Evolutionary conservation across 2,888 invertebrate genomes (phyloP), one percentile per base, ranked within the genome.

Genomic region (Ametastegia equiseti): DNA sequence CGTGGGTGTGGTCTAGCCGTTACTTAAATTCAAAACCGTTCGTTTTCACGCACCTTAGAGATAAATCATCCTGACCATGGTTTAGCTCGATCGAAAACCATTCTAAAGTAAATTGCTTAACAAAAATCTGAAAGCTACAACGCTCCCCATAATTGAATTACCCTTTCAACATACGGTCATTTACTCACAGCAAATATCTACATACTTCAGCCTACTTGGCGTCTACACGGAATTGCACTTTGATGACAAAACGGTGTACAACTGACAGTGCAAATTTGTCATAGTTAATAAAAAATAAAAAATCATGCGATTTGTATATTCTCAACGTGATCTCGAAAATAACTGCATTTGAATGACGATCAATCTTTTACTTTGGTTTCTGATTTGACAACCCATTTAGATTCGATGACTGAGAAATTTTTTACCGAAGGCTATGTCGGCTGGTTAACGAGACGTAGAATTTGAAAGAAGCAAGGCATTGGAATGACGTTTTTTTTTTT

Each of bases 1-100:
- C 78, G 78, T 78, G 78, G 78, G 78, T 78, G 60, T 45, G 60
- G 78, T 78, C 60, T 42, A 75, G 75, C 50, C 60, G 45, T 78
- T 63, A 63, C 30, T 78, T 45, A 45, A 78, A 78, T 78, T 63
- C 60, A 36, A n/a, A 78, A 78, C 42, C 78, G 57, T 60, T 78
- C 60, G 57, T 60, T 78, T 78, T 60, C 60, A 63, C 78, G 78
- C 78, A 63, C 78, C 60, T 63, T 30, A 19, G 11, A 71, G 71
- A 47, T 71, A 45, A 42, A 47, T 71, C 65, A 39, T 45, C 47
- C 13, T 27, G 27, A 30, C 47, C 65, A 67, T 23, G 42, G 50
- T 36, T 19, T 11, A 36, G 6, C 6, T 75, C 50, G 54, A 75
- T 36, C 45, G 36, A 71, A n/a, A 15, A 47, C 1, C 23, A 36